These are phyloP conservation scores for Sisyra terminalis DNA, from an alignment of 2,888 invertebrate species.

Conservation along the genomic window DNA sequence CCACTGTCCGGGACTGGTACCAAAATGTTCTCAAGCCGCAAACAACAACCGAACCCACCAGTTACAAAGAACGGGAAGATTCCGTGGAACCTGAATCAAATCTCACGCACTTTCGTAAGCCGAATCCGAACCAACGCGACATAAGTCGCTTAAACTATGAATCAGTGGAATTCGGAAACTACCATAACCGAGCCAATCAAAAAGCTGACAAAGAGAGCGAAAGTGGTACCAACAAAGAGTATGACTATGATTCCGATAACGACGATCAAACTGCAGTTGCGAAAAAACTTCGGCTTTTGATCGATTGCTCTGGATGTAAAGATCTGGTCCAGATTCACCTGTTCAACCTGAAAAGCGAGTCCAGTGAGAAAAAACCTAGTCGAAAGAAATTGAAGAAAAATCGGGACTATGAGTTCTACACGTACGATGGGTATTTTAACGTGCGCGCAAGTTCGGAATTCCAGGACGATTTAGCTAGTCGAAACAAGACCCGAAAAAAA, in stretches of 20 bases:
- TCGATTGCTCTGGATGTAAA: slow-evolving; percentile 73
- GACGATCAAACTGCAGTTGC: slow-evolving; percentile 14
- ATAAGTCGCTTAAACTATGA: slow-evolving; percentile 3
- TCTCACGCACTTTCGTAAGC: background rate
- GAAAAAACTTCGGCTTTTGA: slow-evolving; percentile 51
- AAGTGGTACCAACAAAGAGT: background rate
- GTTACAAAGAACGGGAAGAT: background rate
- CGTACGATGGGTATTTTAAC: slow-evolving; percentile 6
- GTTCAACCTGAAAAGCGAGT: slow-evolving; percentile 19
- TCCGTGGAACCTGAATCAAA: background rate
- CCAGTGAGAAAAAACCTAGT: slow-evolving; percentile 14
- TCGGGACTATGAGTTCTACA: slow-evolving; percentile 4
- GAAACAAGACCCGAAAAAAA: background rate
- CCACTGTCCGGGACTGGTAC: slow-evolving; percentile 62
- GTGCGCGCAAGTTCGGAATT: background rate
- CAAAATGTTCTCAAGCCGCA: slow-evolving; percentile 4
- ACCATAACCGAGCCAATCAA: background rate
- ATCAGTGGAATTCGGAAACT: background rate
- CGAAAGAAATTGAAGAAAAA: slow-evolving; percentile 2
- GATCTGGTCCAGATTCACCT: slow-evolving; percentile 53
- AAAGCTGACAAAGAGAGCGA: background rate
- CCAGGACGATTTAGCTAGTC: background rate
- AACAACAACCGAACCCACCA: background rate
- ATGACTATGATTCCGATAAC: slow-evolving; percentile 13
- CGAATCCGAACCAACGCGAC: background rate